Percentiles rank a stretch among this genome's conserved stretches.
Evolutionary conservation across 2,797 vertebrate species (phyloP).

Genomic region (Sebastes cheni): DNA sequence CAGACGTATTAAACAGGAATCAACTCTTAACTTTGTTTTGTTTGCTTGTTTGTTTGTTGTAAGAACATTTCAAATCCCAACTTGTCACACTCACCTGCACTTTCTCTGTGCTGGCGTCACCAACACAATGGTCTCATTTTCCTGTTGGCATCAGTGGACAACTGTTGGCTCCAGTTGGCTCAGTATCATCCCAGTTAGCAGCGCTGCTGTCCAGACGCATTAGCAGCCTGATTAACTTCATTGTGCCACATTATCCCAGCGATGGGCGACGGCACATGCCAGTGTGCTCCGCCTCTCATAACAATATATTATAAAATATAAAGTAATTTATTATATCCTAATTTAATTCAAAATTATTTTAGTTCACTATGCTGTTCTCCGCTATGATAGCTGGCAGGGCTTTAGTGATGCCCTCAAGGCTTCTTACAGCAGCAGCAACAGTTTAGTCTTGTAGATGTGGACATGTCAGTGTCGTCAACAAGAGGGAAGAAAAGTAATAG

Average conservation of each 20-base stretch:
- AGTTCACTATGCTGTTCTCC: not conserved
- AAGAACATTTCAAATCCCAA: not conserved
- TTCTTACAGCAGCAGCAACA: no score
- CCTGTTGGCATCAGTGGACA: conserved; percentile 12
- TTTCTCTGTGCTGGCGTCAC: not conserved
- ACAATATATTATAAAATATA: not conserved
- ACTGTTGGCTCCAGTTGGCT: conserved; percentile 25
- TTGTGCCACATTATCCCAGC: not conserved
- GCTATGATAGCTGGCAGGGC: not conserved
- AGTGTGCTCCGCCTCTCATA: not conserved
- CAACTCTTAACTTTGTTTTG: not conserved
- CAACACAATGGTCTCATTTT: conserved; percentile 18
- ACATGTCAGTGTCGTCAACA: no score
- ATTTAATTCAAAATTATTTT: not conserved
- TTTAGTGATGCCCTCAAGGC: not conserved
- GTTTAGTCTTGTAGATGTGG: no score
- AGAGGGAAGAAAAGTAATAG: not conserved
- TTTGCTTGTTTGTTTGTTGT: not conserved
- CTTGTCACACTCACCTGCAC: conserved; percentile 1
- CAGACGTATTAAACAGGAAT: not conserved
- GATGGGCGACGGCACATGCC: not conserved
- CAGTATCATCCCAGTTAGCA: not conserved
- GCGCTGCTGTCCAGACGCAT: conserved; percentile 45
- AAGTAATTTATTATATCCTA: not conserved
- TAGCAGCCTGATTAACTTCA: conserved; percentile 32